Evolutionary conservation across 1,140 invertebrate genomes (phyloP).

Genomic region (Camponotus vicinus): DNA sequence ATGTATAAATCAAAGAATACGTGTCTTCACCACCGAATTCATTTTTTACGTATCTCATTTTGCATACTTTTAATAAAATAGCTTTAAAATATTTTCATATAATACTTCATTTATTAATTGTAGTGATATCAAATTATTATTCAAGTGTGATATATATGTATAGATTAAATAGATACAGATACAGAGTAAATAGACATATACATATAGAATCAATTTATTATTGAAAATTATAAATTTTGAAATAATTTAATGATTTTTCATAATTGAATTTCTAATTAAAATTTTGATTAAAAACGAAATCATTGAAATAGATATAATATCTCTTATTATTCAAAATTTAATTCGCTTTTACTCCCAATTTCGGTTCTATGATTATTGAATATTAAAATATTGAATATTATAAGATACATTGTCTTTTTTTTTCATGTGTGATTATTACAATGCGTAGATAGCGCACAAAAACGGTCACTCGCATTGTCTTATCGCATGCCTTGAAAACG

Average conservation of each 20-base stretch:
- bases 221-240: background rate
- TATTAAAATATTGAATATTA: background rate
- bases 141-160: background rate
- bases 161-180: too few relatives aligned
- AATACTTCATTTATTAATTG: background rate
- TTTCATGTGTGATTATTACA: slow-evolving; percentile 2
- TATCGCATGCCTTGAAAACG: slow-evolving; percentile 51
- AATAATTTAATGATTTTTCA: background rate
- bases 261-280: background rate
- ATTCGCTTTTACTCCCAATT: background rate
- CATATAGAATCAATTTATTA: background rate
- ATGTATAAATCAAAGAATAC: background rate
- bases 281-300: background rate
- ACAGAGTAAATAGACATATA: background rate
- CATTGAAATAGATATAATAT: background rate
- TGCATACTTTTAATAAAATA: background rate
- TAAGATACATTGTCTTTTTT: background rate
- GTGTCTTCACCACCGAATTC: background rate
- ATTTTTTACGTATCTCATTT: background rate
- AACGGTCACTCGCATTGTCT: slow-evolving; percentile 1
- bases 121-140: slow-evolving; percentile 7
- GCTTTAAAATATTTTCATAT: too few relatives aligned
- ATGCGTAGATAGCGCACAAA: slow-evolving; percentile 44
- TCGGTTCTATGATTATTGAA: background rate
- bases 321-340: background rate